These are phyloP conservation scores for Plestiodon gilberti DNA, from an alignment of 2,113 vertebrate genomes.

Conservation along the genomic window DNA sequence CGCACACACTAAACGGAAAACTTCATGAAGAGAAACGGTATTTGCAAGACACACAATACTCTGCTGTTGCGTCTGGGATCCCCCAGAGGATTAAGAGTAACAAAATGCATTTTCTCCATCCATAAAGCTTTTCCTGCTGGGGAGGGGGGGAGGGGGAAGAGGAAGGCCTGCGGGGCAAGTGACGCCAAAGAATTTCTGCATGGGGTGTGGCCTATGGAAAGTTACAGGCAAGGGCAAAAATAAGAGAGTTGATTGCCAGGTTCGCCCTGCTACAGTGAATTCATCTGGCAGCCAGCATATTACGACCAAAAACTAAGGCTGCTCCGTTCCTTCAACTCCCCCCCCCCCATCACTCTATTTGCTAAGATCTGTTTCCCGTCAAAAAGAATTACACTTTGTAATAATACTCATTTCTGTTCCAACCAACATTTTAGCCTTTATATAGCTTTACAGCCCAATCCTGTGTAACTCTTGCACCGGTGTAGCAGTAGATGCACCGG, in stretches of 20 bases:
- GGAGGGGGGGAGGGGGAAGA: no score
- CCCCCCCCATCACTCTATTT: no score
- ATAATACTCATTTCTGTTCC: no score
- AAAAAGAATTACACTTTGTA: no score
- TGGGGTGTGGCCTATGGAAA: slow-evolving; percentile 8
- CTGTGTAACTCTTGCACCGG: no score
- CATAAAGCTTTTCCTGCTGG: background rate
- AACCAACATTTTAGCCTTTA: no score
- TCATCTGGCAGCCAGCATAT: background rate
- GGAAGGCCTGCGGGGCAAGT: background rate
- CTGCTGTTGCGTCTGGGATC: background rate
- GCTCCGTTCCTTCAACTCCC: background rate
- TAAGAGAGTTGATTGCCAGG: background rate
- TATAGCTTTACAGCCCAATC: no score
- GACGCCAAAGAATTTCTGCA: background rate
- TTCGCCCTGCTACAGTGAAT: background rate
- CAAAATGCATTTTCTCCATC: background rate
- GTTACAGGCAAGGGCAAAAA: background rate
- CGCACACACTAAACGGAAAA: background rate
- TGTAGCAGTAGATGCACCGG: no score
- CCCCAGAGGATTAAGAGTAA: background rate
- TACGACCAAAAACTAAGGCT: background rate
- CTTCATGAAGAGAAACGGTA: background rate
- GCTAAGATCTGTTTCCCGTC: no score
- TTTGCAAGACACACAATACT: background rate